Percentiles rank a stretch among this genome's conserved stretches.
phyloP scores from a whole-genome alignment of 2,888 invertebrate species.

The Salticus scenicus region DNA sequence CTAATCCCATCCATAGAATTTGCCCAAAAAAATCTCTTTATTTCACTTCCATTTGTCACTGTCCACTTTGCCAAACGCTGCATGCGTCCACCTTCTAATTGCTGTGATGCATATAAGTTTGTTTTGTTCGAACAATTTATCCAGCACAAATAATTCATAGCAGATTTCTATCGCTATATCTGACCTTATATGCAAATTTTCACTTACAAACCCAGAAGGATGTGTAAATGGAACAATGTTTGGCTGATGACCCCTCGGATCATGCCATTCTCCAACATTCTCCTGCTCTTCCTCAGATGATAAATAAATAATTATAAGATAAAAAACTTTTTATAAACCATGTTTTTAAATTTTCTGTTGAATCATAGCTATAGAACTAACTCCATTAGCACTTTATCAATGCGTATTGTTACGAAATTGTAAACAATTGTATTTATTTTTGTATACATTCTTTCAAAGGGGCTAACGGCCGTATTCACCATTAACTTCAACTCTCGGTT shows the following conservation, averaged over 20 bases:
- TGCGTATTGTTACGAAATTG: too few relatives aligned
- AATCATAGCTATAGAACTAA: too few relatives aligned
- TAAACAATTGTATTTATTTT: too few relatives aligned
- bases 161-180: background rate
- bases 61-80: constrained; percentile 11
- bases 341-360: too few relatives aligned
- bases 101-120: constrained; percentile 17
- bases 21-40: constrained; percentile 11
- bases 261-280: constrained; percentile 16
- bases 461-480: too few relatives aligned
- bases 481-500: too few relatives aligned
- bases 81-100: background rate
- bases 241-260: background rate
- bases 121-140: constrained; percentile 3
- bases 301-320: too few relatives aligned
- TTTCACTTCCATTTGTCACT: constrained; percentile 14
- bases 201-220: constrained; percentile 5
- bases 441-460: too few relatives aligned
- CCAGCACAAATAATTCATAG: constrained; percentile 12
- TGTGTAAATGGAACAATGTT: too few relatives aligned
- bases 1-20: constrained; percentile 15
- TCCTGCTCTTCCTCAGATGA: constrained; percentile 13
- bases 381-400: too few relatives aligned
- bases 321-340: too few relatives aligned
- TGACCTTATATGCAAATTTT: background rate